A percentile compares a stretch with the other conserved stretches of the same genome.
Evolutionary conservation across 1,140 invertebrate genomes (phyloP).

Genomic region (Idris sp.): DNA sequence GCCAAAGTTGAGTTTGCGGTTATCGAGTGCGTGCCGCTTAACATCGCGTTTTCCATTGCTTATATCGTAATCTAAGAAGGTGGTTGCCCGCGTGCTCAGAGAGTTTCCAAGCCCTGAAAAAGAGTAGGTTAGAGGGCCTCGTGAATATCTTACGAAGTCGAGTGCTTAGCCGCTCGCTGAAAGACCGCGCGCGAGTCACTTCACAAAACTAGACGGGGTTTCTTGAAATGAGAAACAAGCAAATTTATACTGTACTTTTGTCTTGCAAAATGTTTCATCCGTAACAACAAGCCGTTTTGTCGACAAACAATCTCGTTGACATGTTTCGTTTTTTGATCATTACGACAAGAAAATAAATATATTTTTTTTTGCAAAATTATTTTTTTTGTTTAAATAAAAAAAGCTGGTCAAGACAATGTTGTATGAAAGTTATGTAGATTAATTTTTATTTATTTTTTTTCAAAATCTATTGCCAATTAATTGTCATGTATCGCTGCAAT

Average conservation of each 20-base stretch:
- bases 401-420: no score
- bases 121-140: conserved; percentile 66
- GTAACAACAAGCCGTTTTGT: conserved; percentile 26
- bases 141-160: conserved; percentile 72
- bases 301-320: conserved; percentile 46
- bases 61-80: conserved; percentile 75
- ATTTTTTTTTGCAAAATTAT: no score
- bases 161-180: conserved; percentile 57
- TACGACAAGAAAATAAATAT: neutral
- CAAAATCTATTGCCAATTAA: conserved; percentile 14
- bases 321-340: conserved; percentile 17
- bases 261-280: conserved; percentile 11
- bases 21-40: conserved; percentile 68
- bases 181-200: conserved; percentile 57
- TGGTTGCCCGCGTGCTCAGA: conserved; percentile 65
- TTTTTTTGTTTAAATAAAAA: no score
- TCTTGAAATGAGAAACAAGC: conserved; percentile 55
- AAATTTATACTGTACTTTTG: conserved; percentile 44
- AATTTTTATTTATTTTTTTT: conserved; percentile 14
- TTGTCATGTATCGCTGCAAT: neutral
- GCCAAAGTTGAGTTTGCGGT: conserved; percentile 56
- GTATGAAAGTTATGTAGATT: no score
- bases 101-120: conserved; percentile 68
- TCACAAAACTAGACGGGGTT: conserved; percentile 36
- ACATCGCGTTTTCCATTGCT: conserved; percentile 70